Base-by-base conservation (phyloP, 2,888 invertebrate genomes). In the Drosophila sordidapex region DNA sequence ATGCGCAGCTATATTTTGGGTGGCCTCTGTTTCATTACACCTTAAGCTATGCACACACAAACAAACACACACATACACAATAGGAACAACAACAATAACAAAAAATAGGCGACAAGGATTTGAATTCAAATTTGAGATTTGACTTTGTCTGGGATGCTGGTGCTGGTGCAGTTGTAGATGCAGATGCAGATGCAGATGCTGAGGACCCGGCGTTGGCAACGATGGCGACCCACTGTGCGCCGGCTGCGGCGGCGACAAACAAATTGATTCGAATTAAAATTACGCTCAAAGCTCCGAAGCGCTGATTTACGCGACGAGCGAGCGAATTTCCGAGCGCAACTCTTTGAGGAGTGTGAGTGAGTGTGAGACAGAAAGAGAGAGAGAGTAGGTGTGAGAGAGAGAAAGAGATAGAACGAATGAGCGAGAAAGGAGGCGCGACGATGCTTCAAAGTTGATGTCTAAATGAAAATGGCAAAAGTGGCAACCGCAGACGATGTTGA, bases 401-500 rank as follows among this genome's bases (percentile, higher is more conserved):
- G 25, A 1, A 18, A 29, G 35, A 15, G 57, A 25, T 52, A 11
- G 52, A 18, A 48, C 31, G 46, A 25, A 38, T 51, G 36, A 48
- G 35, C 27, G 52, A 57, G 58, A 59, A 46, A 46, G 53, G 66
- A 60, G 56, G 61, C 43, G 73, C 57, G 63, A 70, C 70, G 81
- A 74, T 46, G 78, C 78, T 73, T 70, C 81, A 78, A 81, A 73
- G 81, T 76, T 80, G 83, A 79, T 59, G 77, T 71, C 73, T 69
- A 82, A 87, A 87, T 84, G 80, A 75, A 84, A 87, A 83, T 79
- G 73, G 76, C 76, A 76, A 76, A 70, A 81, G 83, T 76, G 82
- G 86, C 79, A 82, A 94, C 91, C 95, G 96, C 92, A 72, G 95
- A 93, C 93, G 95, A 79, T 49, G 79, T 61, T 74, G 77, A 65